phyloP scores from a whole-genome alignment of 2,888 invertebrate species.

The Diarsia dahlii region DNA sequence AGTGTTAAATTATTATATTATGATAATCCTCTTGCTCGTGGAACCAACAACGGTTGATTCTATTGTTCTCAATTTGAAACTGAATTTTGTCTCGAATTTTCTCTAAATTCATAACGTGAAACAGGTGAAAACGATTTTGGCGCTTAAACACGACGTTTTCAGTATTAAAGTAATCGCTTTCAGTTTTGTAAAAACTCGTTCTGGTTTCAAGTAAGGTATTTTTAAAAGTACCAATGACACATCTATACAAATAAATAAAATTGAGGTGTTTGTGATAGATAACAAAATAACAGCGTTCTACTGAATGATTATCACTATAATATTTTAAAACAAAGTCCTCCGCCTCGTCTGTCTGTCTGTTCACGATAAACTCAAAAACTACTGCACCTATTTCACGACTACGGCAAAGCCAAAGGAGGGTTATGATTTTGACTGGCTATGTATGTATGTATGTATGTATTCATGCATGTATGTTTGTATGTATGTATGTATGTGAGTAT shows the following conservation, averaged over 20 bases:
- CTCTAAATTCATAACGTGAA: slow-evolving; percentile 16
- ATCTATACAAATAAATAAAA: too few species aligned
- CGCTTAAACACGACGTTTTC: neutral
- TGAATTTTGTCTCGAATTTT: slow-evolving; percentile 34
- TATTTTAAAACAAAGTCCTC: too few species aligned
- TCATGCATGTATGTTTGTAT: too few species aligned
- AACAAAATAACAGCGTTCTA: too few species aligned
- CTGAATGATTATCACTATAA: too few species aligned
- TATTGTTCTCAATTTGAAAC: slow-evolving; percentile 55
- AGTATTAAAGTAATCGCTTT: neutral
- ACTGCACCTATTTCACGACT: too few species aligned
- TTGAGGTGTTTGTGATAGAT: neutral
- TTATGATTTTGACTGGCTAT: too few species aligned
- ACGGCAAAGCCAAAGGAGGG: too few species aligned
- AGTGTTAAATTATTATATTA: slow-evolving; percentile 42
- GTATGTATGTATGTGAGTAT: too few species aligned
- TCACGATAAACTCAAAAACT: too few species aligned
- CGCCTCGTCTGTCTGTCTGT: too few species aligned
- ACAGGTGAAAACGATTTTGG: neutral
- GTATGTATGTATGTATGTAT: too few species aligned
- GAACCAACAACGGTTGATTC: slow-evolving; percentile 37
- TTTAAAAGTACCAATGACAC: neutral
- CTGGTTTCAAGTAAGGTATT: neutral
- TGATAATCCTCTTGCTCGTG: slow-evolving; percentile 44
- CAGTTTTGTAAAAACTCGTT: neutral